Percentiles rank a stretch among this genome's conserved stretches.
Evolutionary conservation across 2,888 invertebrate species (phyloP).

Genomic region (Muscina levida): DNA sequence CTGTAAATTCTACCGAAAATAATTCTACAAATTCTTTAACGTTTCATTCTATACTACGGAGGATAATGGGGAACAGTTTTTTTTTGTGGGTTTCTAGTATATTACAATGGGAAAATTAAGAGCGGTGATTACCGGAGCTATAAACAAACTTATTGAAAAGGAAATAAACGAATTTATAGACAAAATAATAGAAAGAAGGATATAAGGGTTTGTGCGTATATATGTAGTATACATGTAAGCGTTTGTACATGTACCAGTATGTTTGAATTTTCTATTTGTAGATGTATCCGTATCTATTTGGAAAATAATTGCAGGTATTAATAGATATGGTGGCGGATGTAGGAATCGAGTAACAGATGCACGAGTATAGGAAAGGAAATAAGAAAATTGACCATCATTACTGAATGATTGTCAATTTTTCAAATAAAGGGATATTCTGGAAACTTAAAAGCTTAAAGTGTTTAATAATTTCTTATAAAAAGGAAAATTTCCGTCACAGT

Average conservation of each 20-base stretch:
- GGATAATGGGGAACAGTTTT: too few species aligned
- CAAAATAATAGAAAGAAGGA: too few species aligned
- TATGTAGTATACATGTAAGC: background rate
- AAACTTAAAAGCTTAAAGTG: too few species aligned
- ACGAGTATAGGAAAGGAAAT: background rate
- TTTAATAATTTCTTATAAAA: too few species aligned
- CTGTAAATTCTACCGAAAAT: conserved; percentile 23
- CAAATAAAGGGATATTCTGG: background rate
- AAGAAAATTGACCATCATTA: conserved; percentile 40
- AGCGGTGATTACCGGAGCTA: conserved; percentile 61
- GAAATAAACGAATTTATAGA: conserved; percentile 56
- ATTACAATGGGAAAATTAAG: conserved; percentile 60
- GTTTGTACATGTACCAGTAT: conserved; percentile 1
- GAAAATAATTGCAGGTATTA: conserved; percentile 59
- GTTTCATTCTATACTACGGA: background rate
- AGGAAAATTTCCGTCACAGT: too few species aligned
- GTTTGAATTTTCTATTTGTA: conserved; percentile 11
- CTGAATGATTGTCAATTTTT: background rate
- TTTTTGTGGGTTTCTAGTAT: background rate
- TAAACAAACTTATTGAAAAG: conserved; percentile 64
- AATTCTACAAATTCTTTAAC: conserved; percentile 21
- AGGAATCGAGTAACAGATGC: conserved; percentile 3
- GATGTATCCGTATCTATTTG: conserved; percentile 3
- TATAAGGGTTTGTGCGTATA: too few species aligned
- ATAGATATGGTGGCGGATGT: conserved; percentile 14